Evolutionary conservation across 2,113 vertebrate species (phyloP), one percentile per base, ranked within the genome.

Genomic region (Capricornis sumatraensis): DNA sequence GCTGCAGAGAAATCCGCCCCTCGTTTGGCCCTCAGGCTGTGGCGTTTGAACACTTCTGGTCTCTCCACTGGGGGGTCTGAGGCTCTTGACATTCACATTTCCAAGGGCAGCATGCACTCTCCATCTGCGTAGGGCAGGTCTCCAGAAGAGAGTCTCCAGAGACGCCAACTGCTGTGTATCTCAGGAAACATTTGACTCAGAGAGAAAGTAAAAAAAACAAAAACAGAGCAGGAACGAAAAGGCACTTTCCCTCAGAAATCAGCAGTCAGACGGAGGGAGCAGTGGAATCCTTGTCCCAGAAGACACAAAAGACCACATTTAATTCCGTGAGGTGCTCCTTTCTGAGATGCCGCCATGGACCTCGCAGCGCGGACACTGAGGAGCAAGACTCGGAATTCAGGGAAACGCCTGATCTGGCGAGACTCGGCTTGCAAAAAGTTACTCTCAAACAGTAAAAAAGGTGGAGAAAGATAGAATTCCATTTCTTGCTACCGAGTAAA

Each of bases 401-500:
- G 10, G 43, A 62, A 64, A 27, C 1, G 11, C 11, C 4, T 11
- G 13, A 9, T 25, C 60, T 28, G 15, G 16, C 12, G 36, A 27
- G 28, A 25, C 45, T 53, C 17, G 2, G n/a, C 60, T 28, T 67
- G n/a, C n/a, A 57, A 43, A 64, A 79, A 4, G 30, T 55, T 40
- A 0, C 55, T 52, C 40, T 17, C 0, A 6, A 0, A 16, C 33
- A 6, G 1, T 0, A 7, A 5, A 13, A 7, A 14, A 17, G 14
- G 17, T 25, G 50, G 50, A 30, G 30, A 8, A 13, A 3, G 9
- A 53, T 5, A 15, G 2, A 4, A n/a, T 36, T 45, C 12, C 6
- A 0, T 12, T 23, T 83, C 53, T 11, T 1, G 0, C 14, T 28
- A 10, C 16, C 28, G 6, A n/a, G 67, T 1, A 25, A 67, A 64